Base-by-base conservation (phyloP, 2,888 invertebrate genomes). In the Lissonota sp. region DNA sequence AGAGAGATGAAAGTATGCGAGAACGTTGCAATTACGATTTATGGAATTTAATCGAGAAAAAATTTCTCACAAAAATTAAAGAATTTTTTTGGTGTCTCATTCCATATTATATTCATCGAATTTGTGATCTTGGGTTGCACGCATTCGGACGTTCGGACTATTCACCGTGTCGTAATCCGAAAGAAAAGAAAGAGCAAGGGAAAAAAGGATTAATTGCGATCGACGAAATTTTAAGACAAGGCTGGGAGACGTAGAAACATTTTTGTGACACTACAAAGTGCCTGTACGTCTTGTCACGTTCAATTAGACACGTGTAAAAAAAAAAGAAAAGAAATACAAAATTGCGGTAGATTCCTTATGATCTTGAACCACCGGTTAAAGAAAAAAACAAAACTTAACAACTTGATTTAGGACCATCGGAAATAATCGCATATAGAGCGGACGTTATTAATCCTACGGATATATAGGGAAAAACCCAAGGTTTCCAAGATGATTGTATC, bases 211-310 rank as follows among this genome's bases (percentile, higher is more conserved):
- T 26, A 26, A 26, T 26, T 26, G 26, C 83, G 86, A 90, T 87
- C 85, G 87, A 88, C 84, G 87, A 91, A 90, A 90, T 89, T 89
- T 89, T 88, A 89, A 88, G 87, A 89, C 89, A 88, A 89, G 89
- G 86, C 89, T 90, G 89, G 26, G 26, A 88, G 85, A 89, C 87
- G 87, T 89, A 90, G 88, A 73, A 78, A 73, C 88, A 88, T 90
- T 91, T 87, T 88, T 90, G 90, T 91, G 91, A 91, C 91, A 91
- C 90, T 91, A 90, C 88, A 88, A 91, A 91, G 91, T 91, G 91
- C 91, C 91, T 91, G 91, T 83, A 75, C 83, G 85, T 91, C 90
- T 90, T 90, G 90, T 91, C 90, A 88, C 88, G 88, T 90, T 90
- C 91, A 91, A 46, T 77, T 88, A 89, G 88, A 76, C 87, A 89